Evolutionary conservation across 2,888 invertebrate genomes (phyloP).

Genomic region (Palloptera scutellata): DNA sequence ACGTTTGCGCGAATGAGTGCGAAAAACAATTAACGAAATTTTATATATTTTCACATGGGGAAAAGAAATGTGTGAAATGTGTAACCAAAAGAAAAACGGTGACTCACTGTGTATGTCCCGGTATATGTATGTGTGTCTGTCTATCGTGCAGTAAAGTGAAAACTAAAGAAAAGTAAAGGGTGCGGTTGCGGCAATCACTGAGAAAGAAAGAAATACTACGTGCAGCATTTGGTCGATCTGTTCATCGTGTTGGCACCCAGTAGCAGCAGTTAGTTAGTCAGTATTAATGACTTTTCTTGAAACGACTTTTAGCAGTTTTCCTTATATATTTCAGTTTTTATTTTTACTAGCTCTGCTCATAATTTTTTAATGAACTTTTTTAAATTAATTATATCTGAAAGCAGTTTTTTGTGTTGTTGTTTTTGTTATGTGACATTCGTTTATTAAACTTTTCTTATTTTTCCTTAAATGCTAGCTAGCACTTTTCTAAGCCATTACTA

Average conservation of each 20-base stretch:
- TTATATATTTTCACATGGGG: conserved; percentile 19
- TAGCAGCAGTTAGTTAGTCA: background rate
- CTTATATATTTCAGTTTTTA: too few relatives aligned
- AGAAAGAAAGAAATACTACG: too few relatives aligned
- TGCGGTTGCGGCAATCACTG: too few relatives aligned
- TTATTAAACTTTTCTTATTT: too few relatives aligned
- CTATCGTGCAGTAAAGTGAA: background rate
- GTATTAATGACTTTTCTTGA: conserved; percentile 35
- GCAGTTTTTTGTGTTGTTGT: background rate
- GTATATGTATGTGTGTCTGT: background rate
- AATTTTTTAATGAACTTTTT: conserved; percentile 37
- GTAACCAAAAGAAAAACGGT: background rate
- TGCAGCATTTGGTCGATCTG: too few relatives aligned
- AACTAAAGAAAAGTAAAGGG: conserved; percentile 5
- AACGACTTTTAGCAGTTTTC: background rate
- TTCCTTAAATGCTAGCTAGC: too few relatives aligned
- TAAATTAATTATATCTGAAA: conserved; percentile 21
- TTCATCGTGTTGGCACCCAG: too few relatives aligned
- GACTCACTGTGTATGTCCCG: background rate
- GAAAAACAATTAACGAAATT: conserved; percentile 53
- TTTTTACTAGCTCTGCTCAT: background rate
- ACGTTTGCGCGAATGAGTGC: conserved; percentile 37
- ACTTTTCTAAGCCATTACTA: background rate
- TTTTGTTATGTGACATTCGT: too few relatives aligned
- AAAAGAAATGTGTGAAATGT: conserved; percentile 4